These are phyloP conservation scores for Drosophila ohnishii DNA, from an alignment of 1,140 invertebrate genomes.

Conservation along the genomic window DNA sequence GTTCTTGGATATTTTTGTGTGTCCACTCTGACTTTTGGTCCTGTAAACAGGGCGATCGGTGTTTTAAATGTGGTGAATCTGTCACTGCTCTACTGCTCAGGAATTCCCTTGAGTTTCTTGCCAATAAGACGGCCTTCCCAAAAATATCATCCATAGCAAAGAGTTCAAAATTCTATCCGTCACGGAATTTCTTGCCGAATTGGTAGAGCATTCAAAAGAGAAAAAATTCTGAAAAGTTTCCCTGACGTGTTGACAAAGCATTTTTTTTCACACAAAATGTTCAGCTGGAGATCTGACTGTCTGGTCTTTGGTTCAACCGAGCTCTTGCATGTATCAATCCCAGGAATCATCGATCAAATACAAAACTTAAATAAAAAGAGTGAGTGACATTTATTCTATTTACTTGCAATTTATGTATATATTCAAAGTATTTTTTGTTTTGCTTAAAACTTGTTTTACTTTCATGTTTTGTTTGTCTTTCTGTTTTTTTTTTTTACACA, in stretches of 20 bases:
- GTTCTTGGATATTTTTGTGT: neutral
- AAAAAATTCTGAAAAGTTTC: too few relatives aligned
- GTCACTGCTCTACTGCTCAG: neutral
- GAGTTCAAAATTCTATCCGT: neutral
- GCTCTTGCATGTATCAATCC: neutral
- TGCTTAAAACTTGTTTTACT: slow-evolving; percentile 55
- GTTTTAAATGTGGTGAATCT: neutral
- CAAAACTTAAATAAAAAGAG: slow-evolving; percentile 71
- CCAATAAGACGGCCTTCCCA: too few relatives aligned
- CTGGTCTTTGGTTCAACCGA: neutral
- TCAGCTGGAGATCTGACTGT: too few relatives aligned
- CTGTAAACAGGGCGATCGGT: neutral
- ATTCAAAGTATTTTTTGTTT: slow-evolving; percentile 73
- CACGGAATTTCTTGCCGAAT: neutral
- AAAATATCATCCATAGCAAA: neutral
- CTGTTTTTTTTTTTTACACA: slow-evolving; percentile 66
- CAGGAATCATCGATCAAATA: slow-evolving; percentile 33
- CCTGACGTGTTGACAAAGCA: too few relatives aligned
- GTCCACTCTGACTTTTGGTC: neutral
- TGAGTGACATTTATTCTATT: slow-evolving; percentile 80
- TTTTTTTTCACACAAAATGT: neutral
- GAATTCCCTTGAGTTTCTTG: neutral
- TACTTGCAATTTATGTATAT: slow-evolving; percentile 80
- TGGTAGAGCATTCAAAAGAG: too few relatives aligned
- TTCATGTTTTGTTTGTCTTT: slow-evolving; percentile 60